Evolutionary conservation across 2,888 invertebrate genomes (phyloP).

Genomic region (Cheilosia soror): DNA sequence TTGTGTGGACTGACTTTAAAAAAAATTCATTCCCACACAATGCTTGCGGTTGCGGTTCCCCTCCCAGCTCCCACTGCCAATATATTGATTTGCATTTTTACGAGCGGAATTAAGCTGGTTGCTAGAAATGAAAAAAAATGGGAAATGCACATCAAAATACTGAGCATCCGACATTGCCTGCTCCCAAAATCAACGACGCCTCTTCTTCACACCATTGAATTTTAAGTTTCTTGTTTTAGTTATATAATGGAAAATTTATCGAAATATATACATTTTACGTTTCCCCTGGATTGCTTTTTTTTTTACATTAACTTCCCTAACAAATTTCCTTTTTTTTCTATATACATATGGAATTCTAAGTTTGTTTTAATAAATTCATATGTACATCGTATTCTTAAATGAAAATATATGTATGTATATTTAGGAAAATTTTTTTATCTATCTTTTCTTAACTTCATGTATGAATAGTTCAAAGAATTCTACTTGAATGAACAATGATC

Average conservation of each 20-base stretch:
- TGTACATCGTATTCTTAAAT: constrained; percentile 55
- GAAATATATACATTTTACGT: constrained; percentile 43
- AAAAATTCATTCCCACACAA: not conserved
- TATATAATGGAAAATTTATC: constrained; percentile 29
- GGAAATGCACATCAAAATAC: constrained; percentile 5
- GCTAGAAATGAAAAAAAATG: not conserved
- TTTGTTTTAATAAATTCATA: constrained; percentile 65
- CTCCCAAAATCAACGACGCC: constrained; percentile 27
- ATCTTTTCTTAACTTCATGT: constrained; percentile 65
- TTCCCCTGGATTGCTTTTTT: constrained; percentile 13
- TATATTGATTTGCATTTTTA: not conserved
- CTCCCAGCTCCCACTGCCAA: not conserved
- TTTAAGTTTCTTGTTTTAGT: constrained; percentile 7
- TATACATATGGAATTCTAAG: constrained; percentile 55
- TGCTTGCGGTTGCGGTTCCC: not conserved
- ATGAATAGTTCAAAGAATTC: constrained; percentile 83
- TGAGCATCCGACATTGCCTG: not conserved
- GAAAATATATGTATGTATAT: constrained; percentile 47
- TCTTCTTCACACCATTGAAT: constrained; percentile 37
- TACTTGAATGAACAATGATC: constrained; percentile 80
- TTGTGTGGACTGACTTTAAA: no score
- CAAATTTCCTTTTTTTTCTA: constrained; percentile 22
- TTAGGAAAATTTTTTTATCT: constrained; percentile 44
- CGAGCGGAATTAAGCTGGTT: not conserved
- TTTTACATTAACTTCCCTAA: constrained; percentile 43